A percentile compares a stretch with the other conserved stretches of the same genome.
Evolutionary conservation across 2,113 vertebrate genomes (phyloP).

Genomic region (Prolemur simus): DNA sequence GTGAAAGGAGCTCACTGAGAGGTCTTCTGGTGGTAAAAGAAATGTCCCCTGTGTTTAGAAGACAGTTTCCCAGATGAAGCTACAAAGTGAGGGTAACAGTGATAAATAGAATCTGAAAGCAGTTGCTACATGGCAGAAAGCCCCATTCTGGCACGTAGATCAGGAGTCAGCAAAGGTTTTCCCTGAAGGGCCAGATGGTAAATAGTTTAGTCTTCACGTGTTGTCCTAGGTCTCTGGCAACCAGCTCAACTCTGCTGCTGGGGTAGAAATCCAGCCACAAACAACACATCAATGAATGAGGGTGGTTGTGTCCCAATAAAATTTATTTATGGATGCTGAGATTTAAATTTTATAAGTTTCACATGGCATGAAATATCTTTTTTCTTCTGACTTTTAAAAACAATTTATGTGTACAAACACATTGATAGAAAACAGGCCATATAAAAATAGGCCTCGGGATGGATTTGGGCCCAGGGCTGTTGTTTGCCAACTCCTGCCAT

Average conservation of each 20-base stretch:
- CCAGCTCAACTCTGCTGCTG: rapidly evolving
- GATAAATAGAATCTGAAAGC: neutral
- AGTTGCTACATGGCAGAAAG: neutral
- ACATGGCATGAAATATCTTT: neutral
- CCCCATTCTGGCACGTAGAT: neutral
- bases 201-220: rapidly evolving
- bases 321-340: neutral
- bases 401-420: neutral
- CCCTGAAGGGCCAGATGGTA: rapidly evolving
- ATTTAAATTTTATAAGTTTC: neutral
- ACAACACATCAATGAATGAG: too few species aligned
- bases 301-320: neutral
- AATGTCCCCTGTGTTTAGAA: neutral
- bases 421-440: rapidly evolving
- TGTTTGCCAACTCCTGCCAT: neutral
- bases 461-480: neutral
- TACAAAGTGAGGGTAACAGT: rapidly evolving
- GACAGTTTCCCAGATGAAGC: neutral
- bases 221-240: rapidly evolving
- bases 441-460: neutral
- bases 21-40: neutral
- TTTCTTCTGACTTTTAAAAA: neutral
- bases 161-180: neutral
- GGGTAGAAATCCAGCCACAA: neutral
- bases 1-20: too few species aligned